These are phyloP conservation scores for Xyrauchen texanus DNA, from an alignment of 2,113 vertebrate genomes.

Conservation along the genomic window DNA sequence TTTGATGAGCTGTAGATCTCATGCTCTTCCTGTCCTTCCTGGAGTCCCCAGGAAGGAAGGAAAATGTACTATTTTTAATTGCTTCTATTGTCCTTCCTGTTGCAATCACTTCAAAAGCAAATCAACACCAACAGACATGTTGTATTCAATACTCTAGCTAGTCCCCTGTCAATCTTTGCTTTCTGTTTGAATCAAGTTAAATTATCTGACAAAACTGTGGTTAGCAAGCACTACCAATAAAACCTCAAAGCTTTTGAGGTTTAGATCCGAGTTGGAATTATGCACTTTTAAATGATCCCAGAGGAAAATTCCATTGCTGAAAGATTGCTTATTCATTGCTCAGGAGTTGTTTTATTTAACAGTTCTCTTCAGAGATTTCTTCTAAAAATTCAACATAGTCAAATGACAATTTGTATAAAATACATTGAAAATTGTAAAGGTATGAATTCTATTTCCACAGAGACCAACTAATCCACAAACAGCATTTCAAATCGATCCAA, in stretches of 20 bases:
- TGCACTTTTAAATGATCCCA: neutral
- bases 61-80: neutral
- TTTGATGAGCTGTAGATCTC: slow-evolving; percentile 20
- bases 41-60: neutral
- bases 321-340: too few species aligned
- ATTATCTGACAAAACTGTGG: neutral
- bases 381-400: too few species aligned
- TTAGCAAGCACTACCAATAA: neutral
- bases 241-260: neutral
- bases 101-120: slow-evolving; percentile 23
- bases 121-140: neutral
- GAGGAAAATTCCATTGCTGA: neutral
- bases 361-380: too few species aligned
- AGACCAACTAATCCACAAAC: too few species aligned
- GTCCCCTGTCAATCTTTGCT: neutral
- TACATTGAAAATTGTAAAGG: too few species aligned
- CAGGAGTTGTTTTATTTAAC: too few species aligned
- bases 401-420: too few species aligned
- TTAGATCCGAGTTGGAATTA: neutral
- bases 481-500: too few species aligned
- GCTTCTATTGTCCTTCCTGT: slow-evolving; percentile 22
- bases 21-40: too few species aligned
- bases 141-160: neutral
- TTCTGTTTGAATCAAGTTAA: neutral
- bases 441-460: too few species aligned